A percentile compares a stretch with the other conserved stretches of the same genome.
Evolutionary conservation across 2,113 vertebrate species (phyloP).

Genomic region (Nothocercus nigrocapillus): DNA sequence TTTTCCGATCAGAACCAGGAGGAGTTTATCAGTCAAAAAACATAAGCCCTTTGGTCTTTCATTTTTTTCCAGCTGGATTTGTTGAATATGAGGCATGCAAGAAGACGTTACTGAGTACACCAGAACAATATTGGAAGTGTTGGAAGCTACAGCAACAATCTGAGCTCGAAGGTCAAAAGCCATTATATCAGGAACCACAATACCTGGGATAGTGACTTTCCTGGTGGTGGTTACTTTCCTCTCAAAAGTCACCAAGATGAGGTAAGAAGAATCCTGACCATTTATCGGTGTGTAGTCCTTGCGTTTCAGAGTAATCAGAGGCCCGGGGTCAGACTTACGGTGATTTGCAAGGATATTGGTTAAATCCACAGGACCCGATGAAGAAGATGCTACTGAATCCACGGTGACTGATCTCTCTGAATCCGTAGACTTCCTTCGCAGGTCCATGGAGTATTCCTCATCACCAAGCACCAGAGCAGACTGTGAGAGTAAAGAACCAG

Average conservation of each 20-base stretch:
- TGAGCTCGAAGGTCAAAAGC: conserved; percentile 85
- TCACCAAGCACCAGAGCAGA: conserved; percentile 70
- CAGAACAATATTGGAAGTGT: conserved; percentile 86
- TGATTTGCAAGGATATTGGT: conserved; percentile 86
- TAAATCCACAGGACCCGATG: conserved; percentile 81
- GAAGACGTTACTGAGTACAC: conserved; percentile 87
- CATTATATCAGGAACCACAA: conserved; percentile 89
- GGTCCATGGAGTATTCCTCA: conserved; percentile 78
- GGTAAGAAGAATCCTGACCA: conserved; percentile 87
- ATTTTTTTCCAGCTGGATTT: conserved; percentile 86
- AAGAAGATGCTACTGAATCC: conserved; percentile 74
- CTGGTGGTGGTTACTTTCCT: conserved; percentile 89
- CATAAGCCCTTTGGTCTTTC: conserved; percentile 90
- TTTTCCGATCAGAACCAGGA: conserved; percentile 87
- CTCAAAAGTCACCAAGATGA: conserved; percentile 90
- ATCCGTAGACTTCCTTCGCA: conserved; percentile 83
- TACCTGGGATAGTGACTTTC: conserved; percentile 90
- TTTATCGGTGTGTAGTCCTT: conserved; percentile 80
- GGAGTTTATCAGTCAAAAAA: conserved; percentile 86
- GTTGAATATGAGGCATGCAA: conserved; percentile 89
- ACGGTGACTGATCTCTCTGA: conserved; percentile 74
- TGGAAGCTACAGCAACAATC: conserved; percentile 89
- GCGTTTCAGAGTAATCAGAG: conserved; percentile 81
- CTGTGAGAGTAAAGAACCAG: conserved; percentile 59
- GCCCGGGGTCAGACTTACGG: conserved; percentile 85